Conservation (phyloP, 2,888 invertebrate species). For the Nineta flava region DNA sequence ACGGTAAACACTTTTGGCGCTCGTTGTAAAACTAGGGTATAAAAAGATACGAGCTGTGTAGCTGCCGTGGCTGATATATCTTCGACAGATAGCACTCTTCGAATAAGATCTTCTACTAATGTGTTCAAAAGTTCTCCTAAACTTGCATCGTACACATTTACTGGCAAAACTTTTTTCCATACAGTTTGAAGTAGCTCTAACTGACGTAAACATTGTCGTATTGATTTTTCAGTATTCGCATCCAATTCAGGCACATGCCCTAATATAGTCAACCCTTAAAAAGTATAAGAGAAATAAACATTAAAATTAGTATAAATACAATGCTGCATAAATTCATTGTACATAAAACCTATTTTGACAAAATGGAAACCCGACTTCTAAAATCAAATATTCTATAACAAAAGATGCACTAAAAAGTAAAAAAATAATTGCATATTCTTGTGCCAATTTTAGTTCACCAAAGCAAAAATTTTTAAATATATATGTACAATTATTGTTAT, state of each 20-base stretch:
- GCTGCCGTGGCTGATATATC: conserved; percentile 80
- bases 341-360: too few species aligned
- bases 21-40: conserved; percentile 52
- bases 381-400: too few species aligned
- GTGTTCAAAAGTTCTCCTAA: conserved; percentile 36
- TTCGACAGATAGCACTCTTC: conserved; percentile 51
- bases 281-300: conserved; percentile 11
- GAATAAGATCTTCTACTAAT: conserved; percentile 46
- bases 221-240: conserved; percentile 48
- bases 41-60: conserved; percentile 60
- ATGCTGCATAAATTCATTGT: too few species aligned
- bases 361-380: too few species aligned
- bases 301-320: too few species aligned
- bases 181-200: conserved; percentile 70
- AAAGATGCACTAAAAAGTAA: too few species aligned
- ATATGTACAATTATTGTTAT: too few species aligned
- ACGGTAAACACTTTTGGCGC: conserved; percentile 60
- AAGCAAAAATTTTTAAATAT: too few species aligned
- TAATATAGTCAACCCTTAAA: conserved; percentile 30
- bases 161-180: conserved; percentile 73
- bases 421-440: too few species aligned
- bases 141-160: conserved; percentile 55
- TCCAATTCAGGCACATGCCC: conserved; percentile 38
- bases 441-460: too few species aligned
- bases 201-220: conserved; percentile 73